Evolutionary conservation across 2,797 vertebrate species (phyloP).

Genomic region (Danio kyathit): DNA sequence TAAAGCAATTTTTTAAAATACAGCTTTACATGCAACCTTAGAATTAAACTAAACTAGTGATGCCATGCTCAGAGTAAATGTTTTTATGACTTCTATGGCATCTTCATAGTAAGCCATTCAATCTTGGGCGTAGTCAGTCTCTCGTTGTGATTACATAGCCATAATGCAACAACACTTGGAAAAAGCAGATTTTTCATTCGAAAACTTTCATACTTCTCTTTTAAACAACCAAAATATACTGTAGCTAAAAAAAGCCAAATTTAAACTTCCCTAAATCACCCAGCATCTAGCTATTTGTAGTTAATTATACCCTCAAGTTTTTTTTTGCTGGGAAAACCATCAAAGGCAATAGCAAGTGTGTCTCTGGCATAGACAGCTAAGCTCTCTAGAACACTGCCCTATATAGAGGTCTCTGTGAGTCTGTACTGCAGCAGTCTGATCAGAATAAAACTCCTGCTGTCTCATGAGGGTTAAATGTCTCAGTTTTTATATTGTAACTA

Average conservation of each 20-base stretch:
- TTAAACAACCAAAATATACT: conserved; percentile 57
- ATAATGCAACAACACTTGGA: conserved; percentile 45
- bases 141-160: not conserved
- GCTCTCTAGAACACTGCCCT: conserved; percentile 62
- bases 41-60: not conserved
- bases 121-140: not conserved
- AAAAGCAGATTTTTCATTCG: conserved; percentile 60
- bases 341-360: conserved; percentile 66
- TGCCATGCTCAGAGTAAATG: not conserved
- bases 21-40: not conserved
- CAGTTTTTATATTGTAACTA: not conserved
- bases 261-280: conserved; percentile 58
- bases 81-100: not conserved
- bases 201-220: conserved; percentile 48
- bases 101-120: not conserved
- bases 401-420: conserved; percentile 38
- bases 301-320: conserved; percentile 72
- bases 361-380: conserved; percentile 47
- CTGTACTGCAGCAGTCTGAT: not conserved
- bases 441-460: not conserved
- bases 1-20: not conserved
- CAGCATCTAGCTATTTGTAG: conserved; percentile 65
- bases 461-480: not conserved
- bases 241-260: conserved; percentile 59
- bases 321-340: conserved; percentile 66